phyloP scores from a whole-genome alignment of 2,797 vertebrate species.

The Chlorospingus semifuscus region DNA sequence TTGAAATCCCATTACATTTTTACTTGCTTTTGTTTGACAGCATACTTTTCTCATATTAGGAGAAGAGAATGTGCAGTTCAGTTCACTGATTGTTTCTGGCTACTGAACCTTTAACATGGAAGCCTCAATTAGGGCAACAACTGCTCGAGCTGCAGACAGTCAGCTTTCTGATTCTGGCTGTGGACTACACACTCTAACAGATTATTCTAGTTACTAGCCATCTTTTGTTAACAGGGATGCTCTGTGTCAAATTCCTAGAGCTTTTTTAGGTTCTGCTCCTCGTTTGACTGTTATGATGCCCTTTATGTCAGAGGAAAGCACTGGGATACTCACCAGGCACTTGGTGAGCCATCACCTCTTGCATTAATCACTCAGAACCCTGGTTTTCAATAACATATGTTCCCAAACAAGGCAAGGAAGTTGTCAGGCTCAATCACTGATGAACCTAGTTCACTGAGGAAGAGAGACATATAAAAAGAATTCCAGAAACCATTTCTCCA shows the following conservation, averaged over 20 bases:
- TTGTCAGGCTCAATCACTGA: neutral
- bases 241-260: neutral
- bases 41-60: neutral
- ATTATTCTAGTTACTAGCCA: neutral
- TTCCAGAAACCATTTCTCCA: neutral
- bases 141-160: neutral
- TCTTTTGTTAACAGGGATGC: neutral
- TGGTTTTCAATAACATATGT: neutral
- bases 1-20: neutral
- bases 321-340: neutral
- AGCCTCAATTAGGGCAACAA: neutral
- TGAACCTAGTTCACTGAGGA: neutral
- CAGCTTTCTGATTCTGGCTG: neutral
- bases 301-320: neutral
- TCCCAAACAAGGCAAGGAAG: neutral
- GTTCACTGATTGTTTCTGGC: neutral
- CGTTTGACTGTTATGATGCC: neutral
- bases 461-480: neutral
- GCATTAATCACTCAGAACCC: neutral
- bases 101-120: neutral
- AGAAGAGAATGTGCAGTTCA: neutral
- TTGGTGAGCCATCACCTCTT: neutral
- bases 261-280: neutral
- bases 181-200: neutral
- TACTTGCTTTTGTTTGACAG: neutral